Evolutionary conservation across 1,140 invertebrate species (phyloP), one percentile per base, ranked within the genome.

Genomic region (Micrasema minimum): DNA sequence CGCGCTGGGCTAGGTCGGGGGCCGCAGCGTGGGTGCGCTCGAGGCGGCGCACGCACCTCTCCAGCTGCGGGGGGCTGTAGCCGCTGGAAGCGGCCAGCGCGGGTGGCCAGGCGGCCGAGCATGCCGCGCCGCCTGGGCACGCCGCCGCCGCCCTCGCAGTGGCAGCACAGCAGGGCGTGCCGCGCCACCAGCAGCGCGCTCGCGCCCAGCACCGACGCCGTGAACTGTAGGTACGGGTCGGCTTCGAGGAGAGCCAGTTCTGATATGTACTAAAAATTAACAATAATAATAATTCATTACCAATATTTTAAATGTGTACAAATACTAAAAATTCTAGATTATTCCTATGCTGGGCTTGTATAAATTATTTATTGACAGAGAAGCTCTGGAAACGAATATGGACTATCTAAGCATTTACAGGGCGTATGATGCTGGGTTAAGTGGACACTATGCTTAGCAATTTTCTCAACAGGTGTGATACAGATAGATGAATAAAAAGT

Each of bases 191-290:
- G 93, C 26, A 96, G 82, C 2, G 93, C 88, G 50, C 92, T 88
- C 12, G 94, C 90, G 14, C 94, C 94, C 64, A 97, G 89, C 31
- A 92, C 78, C 35, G 95, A 97, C n/a, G 96, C 94, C 66, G 91
- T 81, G 81, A 87, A 96, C 71, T 90, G 87, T 51, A 97, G 84
- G 80, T 91, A 98, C 0, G 91, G 90, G 73, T 97, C 94, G 7
- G 90, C 91, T 78, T 97, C 94, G 72, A 98, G 80, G 68, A 98
- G 83, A 2, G 93, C 90, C 72, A 97, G 79, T 82, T 98, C 95
- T 64, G 90, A 89, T 48, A 97, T 85, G 78, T 93, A 97, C 93
- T 96, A 80, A 11, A 38, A 4, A 43, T n/a, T n/a, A n/a, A n/a
- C n/a, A n/a, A n/a, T n/a, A n/a, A n/a, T n/a, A n/a, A n/a, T n/a